Percentiles rank a stretch among this genome's conserved stretches.
phyloP scores from a whole-genome alignment of 2,888 invertebrate species.

The Dusona sp. region DNA sequence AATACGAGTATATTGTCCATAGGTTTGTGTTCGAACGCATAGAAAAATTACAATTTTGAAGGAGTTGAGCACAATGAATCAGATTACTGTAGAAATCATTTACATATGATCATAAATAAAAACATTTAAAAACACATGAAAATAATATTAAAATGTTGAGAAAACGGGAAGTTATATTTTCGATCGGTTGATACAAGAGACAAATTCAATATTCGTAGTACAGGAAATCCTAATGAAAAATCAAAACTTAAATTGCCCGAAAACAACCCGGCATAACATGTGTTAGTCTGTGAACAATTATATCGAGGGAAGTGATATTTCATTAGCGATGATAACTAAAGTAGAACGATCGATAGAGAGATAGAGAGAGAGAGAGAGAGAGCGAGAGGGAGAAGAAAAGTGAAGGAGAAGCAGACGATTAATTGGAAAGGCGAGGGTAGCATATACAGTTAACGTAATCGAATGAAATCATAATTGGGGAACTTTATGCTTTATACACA shows the following conservation, averaged over 20 bases:
- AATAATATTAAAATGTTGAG: background rate
- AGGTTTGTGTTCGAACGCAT: background rate
- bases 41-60: background rate
- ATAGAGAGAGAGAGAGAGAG: slow-evolving; percentile 11
- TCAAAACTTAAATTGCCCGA: background rate
- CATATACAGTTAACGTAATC: slow-evolving; percentile 63
- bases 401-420: slow-evolving; percentile 38
- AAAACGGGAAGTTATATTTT: background rate
- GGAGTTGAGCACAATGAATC: background rate
- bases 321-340: slow-evolving; percentile 37
- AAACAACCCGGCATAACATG: background rate
- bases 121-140: background rate
- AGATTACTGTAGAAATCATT: background rate
- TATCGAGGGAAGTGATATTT: slow-evolving; percentile 19
- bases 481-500: slow-evolving; percentile 42
- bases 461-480: slow-evolving; percentile 66
- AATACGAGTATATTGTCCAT: background rate
- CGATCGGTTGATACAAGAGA: background rate
- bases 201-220: slow-evolving; percentile 34
- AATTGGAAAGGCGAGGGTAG: slow-evolving; percentile 24
- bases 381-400: background rate
- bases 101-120: background rate
- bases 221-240: slow-evolving; percentile 27
- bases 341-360: background rate
- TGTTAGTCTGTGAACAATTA: background rate